phyloP scores from a whole-genome alignment of 2,888 invertebrate species.

The Hypselothyrea guttata region DNA sequence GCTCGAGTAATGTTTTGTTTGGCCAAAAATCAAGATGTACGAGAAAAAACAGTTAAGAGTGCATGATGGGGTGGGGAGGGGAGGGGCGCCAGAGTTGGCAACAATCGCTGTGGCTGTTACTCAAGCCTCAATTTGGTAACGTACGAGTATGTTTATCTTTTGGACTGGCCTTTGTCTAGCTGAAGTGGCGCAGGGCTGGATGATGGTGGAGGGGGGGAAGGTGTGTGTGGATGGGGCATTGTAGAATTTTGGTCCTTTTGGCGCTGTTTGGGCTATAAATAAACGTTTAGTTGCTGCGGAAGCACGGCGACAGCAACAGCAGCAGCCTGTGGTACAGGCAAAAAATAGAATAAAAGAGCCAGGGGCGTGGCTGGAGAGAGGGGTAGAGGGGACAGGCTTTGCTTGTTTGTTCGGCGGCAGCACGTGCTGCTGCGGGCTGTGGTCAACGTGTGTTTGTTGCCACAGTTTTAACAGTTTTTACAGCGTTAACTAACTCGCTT shows the following conservation, averaged over 20 bases:
- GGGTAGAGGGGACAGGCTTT: not conserved
- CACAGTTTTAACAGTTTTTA: conserved; percentile 67
- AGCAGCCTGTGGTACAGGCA: conserved; percentile 55
- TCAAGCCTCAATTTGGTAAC: conserved; percentile 50
- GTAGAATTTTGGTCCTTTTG: conserved; percentile 61
- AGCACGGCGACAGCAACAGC: conserved; percentile 67
- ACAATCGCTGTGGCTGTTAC: conserved; percentile 40
- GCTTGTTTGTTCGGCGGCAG: conserved; percentile 65
- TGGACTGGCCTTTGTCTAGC: conserved; percentile 69
- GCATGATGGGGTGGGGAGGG: not conserved
- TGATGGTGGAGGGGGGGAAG: conserved; percentile 5
- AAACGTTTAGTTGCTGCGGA: conserved; percentile 77
- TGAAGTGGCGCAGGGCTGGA: conserved; percentile 51
- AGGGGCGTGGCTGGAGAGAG: conserved; percentile 7
- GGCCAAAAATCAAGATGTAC: conserved; percentile 75
- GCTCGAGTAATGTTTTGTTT: conserved; percentile 68
- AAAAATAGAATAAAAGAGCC: conserved; percentile 12
- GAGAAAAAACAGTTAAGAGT: conserved; percentile 29
- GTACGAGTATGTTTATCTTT: conserved; percentile 65
- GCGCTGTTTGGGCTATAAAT: conserved; percentile 74
- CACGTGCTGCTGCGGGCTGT: conserved; percentile 74
- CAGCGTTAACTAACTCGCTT: conserved; percentile 51
- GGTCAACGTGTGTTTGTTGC: conserved; percentile 65
- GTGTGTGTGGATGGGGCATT: not conserved
- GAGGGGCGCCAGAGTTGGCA: conserved; percentile 29